Conservation (phyloP, 1,140 invertebrate genomes). For the Aphelinus certus region DNA sequence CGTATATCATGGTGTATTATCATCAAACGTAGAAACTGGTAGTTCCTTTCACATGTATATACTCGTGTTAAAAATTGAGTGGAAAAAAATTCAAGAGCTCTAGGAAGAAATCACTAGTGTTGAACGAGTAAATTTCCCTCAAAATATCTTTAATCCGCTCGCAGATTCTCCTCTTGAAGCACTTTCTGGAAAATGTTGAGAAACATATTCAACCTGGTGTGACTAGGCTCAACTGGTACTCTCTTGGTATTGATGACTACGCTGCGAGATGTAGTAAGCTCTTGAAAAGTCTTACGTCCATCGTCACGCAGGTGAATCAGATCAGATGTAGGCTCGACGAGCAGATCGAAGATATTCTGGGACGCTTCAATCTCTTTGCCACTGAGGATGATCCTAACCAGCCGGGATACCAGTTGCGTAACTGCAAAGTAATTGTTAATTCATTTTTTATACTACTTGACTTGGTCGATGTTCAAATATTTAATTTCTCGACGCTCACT, state of each 20-base stretch:
- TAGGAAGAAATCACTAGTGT: too few species aligned
- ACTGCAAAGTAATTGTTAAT: conserved; percentile 52
- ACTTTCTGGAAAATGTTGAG: conserved; percentile 77
- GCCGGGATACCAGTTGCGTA: conserved; percentile 37
- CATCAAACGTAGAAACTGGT: too few species aligned
- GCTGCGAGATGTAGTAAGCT: conserved; percentile 67
- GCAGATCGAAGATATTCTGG: conserved; percentile 67
- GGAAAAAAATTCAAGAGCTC: not conserved
- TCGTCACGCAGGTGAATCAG: conserved; percentile 79
- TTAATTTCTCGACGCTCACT: too few species aligned
- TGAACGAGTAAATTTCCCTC: too few species aligned
- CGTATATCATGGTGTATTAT: too few species aligned
- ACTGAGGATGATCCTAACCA: conserved; percentile 49
- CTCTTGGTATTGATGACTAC: conserved; percentile 82
- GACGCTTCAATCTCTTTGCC: conserved; percentile 70
- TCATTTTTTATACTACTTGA: too few species aligned
- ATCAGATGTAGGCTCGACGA: conserved; percentile 77
- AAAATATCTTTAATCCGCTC: not conserved
- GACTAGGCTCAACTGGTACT: conserved; percentile 85
- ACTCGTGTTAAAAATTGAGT: not conserved
- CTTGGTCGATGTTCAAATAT: too few species aligned
- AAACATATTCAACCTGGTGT: conserved; percentile 81
- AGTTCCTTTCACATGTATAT: too few species aligned
- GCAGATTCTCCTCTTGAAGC: conserved; percentile 72
- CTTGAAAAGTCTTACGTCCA: conserved; percentile 71